Base-by-base conservation (phyloP, 2,888 invertebrate genomes). In the Drepana falcataria region DNA sequence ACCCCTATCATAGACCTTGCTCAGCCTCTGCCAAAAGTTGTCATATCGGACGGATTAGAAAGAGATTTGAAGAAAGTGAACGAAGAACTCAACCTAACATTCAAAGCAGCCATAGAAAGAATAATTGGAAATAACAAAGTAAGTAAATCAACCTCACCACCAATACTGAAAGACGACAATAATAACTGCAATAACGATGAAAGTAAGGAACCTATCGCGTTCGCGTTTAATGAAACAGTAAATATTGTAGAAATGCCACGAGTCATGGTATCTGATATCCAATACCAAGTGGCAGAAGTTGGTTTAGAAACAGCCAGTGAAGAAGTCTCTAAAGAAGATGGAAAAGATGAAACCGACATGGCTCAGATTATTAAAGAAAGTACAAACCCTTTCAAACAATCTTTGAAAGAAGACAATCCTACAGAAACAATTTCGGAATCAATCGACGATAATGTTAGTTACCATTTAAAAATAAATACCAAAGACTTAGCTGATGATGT, bases 381-480 rank as follows among this genome's bases (percentile, higher is more conserved):
- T 59, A 64, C 58, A 37, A 75, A 71, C 55, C 65, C 63, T 6
- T 71, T 73, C 53, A 55, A 61, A 47, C 59, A 63, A 52, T 48
- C 55, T 48, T 55, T 56, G 3, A 54, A 49, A 55, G 60, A 65
- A 40, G 47, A 48, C 49, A 35, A 55, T 34, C 59, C 63, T 53
- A 34, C 49, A 44, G 52, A 57, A 53, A 55, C 49, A 41, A 65
- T 57, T 55, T 55, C 59, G 51, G 69, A 72, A 44, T 59, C 66
- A 49, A 73, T 74, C 51, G 81, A 83, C 59, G 79, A 84, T 60
- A 79, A 74, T 54, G 85, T 90, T 6, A 87, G 85, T 68, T 89
- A 91, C 63, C 87, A 81, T 69, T 77, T 91, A 55, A 90, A 84
- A 80, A 89, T 90, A 66, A 87, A 85, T 57, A 86, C 84, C 9